These are phyloP conservation scores for Pteropus alecto DNA, from an alignment of 2,113 vertebrate species.

Conservation along the genomic window DNA sequence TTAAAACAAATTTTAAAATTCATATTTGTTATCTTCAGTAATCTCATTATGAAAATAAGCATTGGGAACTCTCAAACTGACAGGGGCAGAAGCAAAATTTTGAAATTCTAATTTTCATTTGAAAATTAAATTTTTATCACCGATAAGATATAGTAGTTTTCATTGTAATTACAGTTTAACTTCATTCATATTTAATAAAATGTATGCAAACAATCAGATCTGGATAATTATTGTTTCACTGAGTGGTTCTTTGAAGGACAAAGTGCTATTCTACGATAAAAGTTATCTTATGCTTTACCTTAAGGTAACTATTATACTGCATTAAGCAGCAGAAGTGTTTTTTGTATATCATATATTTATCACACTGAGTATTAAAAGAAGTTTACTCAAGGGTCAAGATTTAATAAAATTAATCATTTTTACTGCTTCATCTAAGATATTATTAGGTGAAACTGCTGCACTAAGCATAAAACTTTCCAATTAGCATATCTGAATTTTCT, in stretches of 20 bases:
- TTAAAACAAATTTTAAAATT: neutral
- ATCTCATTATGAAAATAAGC: neutral
- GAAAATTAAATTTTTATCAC: neutral
- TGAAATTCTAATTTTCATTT: neutral
- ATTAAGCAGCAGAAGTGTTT: neutral
- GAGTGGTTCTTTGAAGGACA: neutral
- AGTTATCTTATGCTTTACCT: neutral
- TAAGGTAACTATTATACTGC: neutral
- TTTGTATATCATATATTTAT: neutral
- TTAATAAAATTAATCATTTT: slow-evolving; percentile 5
- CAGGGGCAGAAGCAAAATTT: neutral
- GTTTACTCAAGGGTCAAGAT: neutral
- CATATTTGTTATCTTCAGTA: neutral
- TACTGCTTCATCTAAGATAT: neutral
- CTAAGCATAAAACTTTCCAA: neutral
- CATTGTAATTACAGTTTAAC: neutral
- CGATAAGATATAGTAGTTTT: neutral
- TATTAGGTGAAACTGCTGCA: neutral
- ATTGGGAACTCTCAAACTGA: neutral
- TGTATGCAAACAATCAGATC: neutral
- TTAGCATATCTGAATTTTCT: slow-evolving; percentile 34
- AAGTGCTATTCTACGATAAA: neutral
- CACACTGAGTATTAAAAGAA: neutral
- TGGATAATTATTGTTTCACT: neutral
- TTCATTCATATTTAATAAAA: neutral